phyloP scores from a whole-genome alignment of 2,888 invertebrate genomes.

The Amiota minor region DNA sequence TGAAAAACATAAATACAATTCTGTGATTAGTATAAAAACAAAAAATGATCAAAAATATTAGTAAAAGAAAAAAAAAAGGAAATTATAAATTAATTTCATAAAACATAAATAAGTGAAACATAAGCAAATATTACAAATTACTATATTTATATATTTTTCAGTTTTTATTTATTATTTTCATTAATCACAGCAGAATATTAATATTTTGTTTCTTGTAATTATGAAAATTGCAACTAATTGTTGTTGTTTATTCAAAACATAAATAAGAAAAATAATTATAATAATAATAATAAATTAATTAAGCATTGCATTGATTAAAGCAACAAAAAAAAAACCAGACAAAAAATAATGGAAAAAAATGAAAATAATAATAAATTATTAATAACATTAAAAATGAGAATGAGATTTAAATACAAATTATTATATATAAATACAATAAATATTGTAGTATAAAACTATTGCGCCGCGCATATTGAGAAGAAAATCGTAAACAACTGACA shows the following conservation, averaged over 20 bases:
- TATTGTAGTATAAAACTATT: conserved; percentile 6
- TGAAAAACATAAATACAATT: too few relatives aligned
- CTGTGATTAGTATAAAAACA: too few relatives aligned
- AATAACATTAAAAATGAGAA: conserved; percentile 5
- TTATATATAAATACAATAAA: not conserved
- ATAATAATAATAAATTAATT: conserved; percentile 15
- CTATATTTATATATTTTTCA: not conserved
- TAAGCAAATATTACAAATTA: conserved; percentile 22
- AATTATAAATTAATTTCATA: not conserved
- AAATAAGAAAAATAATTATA: conserved; percentile 31
- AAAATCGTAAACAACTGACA: conserved; percentile 71
- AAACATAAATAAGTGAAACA: conserved; percentile 1
- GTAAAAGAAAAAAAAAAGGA: not conserved
- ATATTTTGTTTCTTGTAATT: conserved; percentile 25
- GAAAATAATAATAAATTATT: conserved; percentile 38
- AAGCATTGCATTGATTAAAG: conserved; percentile 3
- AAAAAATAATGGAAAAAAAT: conserved; percentile 38
- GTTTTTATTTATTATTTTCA: conserved; percentile 4
- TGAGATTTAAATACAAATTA: conserved; percentile 27
- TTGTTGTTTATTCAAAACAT: conserved; percentile 30
- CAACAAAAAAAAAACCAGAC: conserved; percentile 18
- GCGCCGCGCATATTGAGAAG: conserved; percentile 39
- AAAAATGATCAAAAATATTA: not conserved
- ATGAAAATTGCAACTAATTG: conserved; percentile 20
- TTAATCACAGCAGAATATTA: not conserved